Base-by-base conservation (phyloP, 1,140 invertebrate species). In the Neoseiulus cucumeris region DNA sequence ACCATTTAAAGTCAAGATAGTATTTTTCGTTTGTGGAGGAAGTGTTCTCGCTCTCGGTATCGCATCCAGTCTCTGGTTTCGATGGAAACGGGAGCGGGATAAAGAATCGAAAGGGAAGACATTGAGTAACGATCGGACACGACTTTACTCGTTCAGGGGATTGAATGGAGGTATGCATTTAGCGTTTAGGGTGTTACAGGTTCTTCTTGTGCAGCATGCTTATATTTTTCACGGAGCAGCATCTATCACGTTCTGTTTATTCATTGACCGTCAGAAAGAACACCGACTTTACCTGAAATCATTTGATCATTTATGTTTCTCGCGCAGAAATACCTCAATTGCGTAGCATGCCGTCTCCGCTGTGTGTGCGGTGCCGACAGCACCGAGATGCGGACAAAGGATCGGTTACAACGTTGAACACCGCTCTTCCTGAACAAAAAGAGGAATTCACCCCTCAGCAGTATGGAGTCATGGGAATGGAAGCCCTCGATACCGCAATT, bases 401-500 rank as follows among this genome's bases (percentile, higher is more conserved):
- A 17, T 59, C 51, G 12, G 22, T 25, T 2, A 33, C 51, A 6
- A 59, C 51, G 2, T 20, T 59, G 33, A 39, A 39, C 33, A 39
- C 22, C 14, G 51, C 2, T 2, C 25, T 59, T 20, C 33, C 33
- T 39, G 33, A 39, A 9, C 33, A 39, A 39, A 39, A 25, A 14
- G 14, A 59, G 22, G 51, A 67, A 30, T 65, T 75, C 64, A 71
- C 70, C 0, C 74, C 74, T 22, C 70, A 72, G 42, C 74, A 76
- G 29, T 68, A 75, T 0, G 75, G 75, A 69, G 71, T 74, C 39
- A 70, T 75, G 69, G 75, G 75, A 33, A 86, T 93, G 83, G 89
- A 93, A 76, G 86, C 89, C 0, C 73, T 93, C 69, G 88, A 91
- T 71, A 89, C 85, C 18, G 87, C 87, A 47, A 85, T 92, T 64